Evolutionary conservation across 2,888 invertebrate species (phyloP).

Genomic region (Habroteleia sp.): DNA sequence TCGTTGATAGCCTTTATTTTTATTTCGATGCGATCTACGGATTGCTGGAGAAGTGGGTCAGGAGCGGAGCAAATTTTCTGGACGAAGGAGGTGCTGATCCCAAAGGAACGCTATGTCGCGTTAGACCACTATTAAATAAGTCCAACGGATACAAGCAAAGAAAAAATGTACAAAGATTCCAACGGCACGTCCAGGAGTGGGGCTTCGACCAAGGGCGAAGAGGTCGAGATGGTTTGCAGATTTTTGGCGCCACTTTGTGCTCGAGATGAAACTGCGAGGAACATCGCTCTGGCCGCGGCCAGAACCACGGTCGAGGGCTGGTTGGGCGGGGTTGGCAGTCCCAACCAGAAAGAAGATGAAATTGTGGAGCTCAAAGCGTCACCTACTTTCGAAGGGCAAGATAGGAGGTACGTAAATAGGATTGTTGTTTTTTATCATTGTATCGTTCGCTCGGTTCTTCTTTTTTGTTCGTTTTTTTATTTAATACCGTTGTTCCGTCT

Average conservation of each 20-base stretch:
- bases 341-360: conserved; percentile 80
- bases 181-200: conserved; percentile 66
- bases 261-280: conserved; percentile 82
- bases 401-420: conserved; percentile 70
- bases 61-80: conserved; percentile 1
- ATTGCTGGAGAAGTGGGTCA: conserved; percentile 17
- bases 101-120: neutral
- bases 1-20: conserved; percentile 5
- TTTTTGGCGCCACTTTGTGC: conserved; percentile 83
- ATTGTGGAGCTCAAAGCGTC: conserved; percentile 70
- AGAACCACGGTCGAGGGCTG: conserved; percentile 82
- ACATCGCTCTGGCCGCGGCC: conserved; percentile 82
- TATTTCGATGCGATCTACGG: conserved; percentile 59
- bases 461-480: conserved; percentile 20
- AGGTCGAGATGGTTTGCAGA: conserved; percentile 82
- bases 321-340: conserved; percentile 82
- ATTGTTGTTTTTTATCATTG: conserved; percentile 14
- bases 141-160: neutral
- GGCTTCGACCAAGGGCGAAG: conserved; percentile 76
- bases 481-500: conserved; percentile 15
- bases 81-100: neutral
- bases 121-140: neutral
- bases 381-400: conserved; percentile 71
- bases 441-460: conserved; percentile 7
- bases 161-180: conserved; percentile 74